Evolutionary conservation across 2,797 vertebrate genomes (phyloP), one percentile per base, ranked within the genome.

Genomic region (Champsocephalus esox): DNA sequence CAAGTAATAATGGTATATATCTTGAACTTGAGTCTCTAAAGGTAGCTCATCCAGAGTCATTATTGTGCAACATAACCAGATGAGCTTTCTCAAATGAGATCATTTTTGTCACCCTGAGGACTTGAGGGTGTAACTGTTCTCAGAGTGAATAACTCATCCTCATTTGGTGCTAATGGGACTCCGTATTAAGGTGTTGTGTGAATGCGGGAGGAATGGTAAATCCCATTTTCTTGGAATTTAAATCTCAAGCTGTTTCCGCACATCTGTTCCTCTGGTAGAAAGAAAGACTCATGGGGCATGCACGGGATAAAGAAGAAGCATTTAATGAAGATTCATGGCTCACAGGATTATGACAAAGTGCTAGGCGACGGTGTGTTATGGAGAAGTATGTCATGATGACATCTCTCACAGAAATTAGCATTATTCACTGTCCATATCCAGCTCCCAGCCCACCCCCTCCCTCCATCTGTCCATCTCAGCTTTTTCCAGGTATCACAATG

Each of bases 81-180:
- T 89, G 89, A 93, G 88, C 85, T 77, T 88, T 71, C 73, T 87
- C 78, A 92, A 92, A 92, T 82, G 79, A 91, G 88, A 92, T 91
- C 80, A 82, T 88, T 91, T 85, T 80, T 83, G 85, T 89, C 87
- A 79, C 84, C 89, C 84, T 7, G 82, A 91, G 85, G 89, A 89
- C 85, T 70, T 76, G 69, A 76, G 90, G 79, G 79, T 81, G 87
- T 80, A 81, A 79, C 87, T 73, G 83, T 83, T 90, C 80, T 70
- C 84, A 41, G 70, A 83, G 79, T 88, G 83, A 89, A 80, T 90
- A 87, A 89, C 87, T 91, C 88, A 86, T 88, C 87, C 87, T 88
- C 84, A 80, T 89, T 92, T 85, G 83, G 71, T 11, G 14, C 85
- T 91, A 92, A 92, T 92, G 89, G 87, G 89, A 81, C 75, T 81